Base-by-base conservation (phyloP, 2,113 vertebrate species). In the Osmerus eperlanus region DNA sequence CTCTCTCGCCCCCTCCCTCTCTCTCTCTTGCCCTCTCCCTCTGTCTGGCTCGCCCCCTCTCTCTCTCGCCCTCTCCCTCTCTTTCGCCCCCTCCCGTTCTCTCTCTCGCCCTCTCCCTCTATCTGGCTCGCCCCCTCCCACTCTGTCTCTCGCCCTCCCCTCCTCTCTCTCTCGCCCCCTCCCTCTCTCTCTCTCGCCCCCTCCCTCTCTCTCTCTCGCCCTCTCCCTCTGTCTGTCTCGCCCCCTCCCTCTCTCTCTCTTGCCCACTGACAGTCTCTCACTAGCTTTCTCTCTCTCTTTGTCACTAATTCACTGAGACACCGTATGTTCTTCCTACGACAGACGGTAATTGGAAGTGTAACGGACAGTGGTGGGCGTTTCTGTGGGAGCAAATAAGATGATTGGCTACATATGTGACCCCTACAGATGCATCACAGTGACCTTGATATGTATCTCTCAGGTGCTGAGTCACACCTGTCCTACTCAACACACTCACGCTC, bases 381-480 rank as follows among this genome's bases (percentile, higher is more conserved):
- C 19, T 11, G 0, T 60, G 74, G 25, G 52, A 28, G 83, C 70
- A 52, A 51, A 12, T 75, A 7, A 36, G 65, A 76, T 15, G 60
- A 55, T 77, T 74, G 61, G 67, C 16, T 19, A 8, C 28, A 60
- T 54, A 32, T 21, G 0, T 12, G 0, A 23, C 4, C 19, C 12
- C 15, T 75, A 51, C 41, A 32, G 12, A 61, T 56, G 72, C 59
- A 76, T 65, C 67, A 47, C 55, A 41, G 36, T 7, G 36, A 6
- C 36, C 36, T 41, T 41, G 36, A 41, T 76, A 6, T 16, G 54
- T 8, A 56, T n/a, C 3, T 18, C 74, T 67, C 74, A 85, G 81
- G 76, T 79, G 86, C 86, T 89, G 86, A 89, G 83, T 89, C 86
- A 89, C 88, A 86, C 78, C 83, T 85, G 74, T 60, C 69, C 73